Evolutionary conservation across 1,140 invertebrate species (phyloP), one percentile per base, ranked within the genome.

Genomic region (Papilio polyxenes): DNA sequence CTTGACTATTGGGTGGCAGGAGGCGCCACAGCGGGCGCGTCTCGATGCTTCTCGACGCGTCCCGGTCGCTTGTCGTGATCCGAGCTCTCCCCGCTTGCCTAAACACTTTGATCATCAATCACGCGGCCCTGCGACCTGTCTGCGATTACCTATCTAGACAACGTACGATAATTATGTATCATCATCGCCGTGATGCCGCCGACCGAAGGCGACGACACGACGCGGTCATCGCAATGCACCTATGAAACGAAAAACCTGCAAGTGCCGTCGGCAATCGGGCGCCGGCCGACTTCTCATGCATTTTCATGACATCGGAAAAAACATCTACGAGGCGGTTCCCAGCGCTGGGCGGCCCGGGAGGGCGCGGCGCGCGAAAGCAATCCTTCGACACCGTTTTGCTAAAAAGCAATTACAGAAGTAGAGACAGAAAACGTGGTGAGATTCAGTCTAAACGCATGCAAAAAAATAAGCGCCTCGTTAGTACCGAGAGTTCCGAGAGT

Each of bases 271-370:
- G 74, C 78, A 20, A 59, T 59, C 56, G 8, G 82, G 84, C 80
- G 80, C 85, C 81, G 78, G 76, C 85, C 81, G 75, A 86, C 83
- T 75, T 72, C 85, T 87, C 86, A 86, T 87, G 82, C 85, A 89
- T 89, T 88, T 88, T 89, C 87, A 90, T 89, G 83, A 75, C 77
- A 78, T 40, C 20, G 62, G 80, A 87, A 85, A 87, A 88, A 86
- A 51, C 77, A 80, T 82, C 83, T 85, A 85, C 79, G 83, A 77
- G 44, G 83, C 83, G 59, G 82, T 84, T 88, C 86, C 83, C 85
- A 85, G 82, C 37, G 85, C 74, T 48, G 80, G 23, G 40, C 69
- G 69, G 44, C 40, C 48, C 44, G 48, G 15, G 37, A 31, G 44
- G 7, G 4, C 20, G 48, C 62, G 62, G 11, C n/a, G 59, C 59